A percentile compares a stretch with the other conserved stretches of the same genome.
phyloP scores from a whole-genome alignment of 2,888 invertebrate genomes.

The Linyphia triangularis region DNA sequence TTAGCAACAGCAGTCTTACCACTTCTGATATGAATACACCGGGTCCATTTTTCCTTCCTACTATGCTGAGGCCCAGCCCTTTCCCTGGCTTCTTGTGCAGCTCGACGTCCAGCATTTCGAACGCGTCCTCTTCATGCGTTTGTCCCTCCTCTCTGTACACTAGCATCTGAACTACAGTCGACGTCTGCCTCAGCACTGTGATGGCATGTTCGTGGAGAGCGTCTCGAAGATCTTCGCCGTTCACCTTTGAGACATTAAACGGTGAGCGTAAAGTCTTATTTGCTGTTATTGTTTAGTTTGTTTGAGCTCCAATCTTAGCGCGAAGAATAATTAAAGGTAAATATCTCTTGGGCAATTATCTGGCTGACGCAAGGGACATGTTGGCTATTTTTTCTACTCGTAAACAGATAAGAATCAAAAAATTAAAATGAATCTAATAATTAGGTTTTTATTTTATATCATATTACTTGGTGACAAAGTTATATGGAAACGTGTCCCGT shows the following conservation, averaged over 20 bases:
- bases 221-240: slow-evolving; percentile 76
- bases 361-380: too few relatives aligned
- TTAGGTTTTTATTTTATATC: too few relatives aligned
- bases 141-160: slow-evolving; percentile 85
- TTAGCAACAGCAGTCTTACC: slow-evolving; percentile 82
- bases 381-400: too few relatives aligned
- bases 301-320: too few relatives aligned
- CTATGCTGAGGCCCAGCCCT: slow-evolving; percentile 91
- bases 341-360: too few relatives aligned
- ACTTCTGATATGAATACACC: slow-evolving; percentile 94
- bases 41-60: slow-evolving; percentile 87
- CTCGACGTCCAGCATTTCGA: slow-evolving; percentile 88
- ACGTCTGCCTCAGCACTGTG: slow-evolving; percentile 89
- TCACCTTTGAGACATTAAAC: slow-evolving; percentile 75
- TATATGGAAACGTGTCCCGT: too few relatives aligned
- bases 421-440: too few relatives aligned
- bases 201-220: slow-evolving; percentile 84
- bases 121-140: slow-evolving; percentile 84
- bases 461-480: too few relatives aligned
- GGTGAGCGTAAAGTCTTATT: too few relatives aligned
- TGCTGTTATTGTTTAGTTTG: too few relatives aligned
- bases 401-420: too few relatives aligned
- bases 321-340: too few relatives aligned
- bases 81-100: slow-evolving; percentile 92
- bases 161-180: slow-evolving; percentile 87